phyloP scores from a whole-genome alignment of 1,140 invertebrate genomes.

The Aphaenogaster rudis region DNA sequence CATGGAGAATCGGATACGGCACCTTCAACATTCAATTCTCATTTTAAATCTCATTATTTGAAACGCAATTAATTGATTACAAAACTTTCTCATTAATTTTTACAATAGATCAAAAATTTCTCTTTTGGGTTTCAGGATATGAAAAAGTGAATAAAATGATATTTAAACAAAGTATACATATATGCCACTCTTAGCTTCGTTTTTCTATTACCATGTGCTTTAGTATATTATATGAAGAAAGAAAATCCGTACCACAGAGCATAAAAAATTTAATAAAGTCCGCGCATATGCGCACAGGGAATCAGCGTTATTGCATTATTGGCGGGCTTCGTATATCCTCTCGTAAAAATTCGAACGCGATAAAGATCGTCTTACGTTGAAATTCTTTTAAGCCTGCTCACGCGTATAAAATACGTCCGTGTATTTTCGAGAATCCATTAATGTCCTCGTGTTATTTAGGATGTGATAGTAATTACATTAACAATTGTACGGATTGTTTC shows the following conservation, averaged over 20 bases:
- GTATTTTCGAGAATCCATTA: background rate
- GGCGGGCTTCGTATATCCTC: background rate
- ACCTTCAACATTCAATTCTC: background rate
- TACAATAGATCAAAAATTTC: background rate
- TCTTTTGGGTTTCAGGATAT: background rate
- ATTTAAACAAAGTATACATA: background rate
- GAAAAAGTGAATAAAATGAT: background rate
- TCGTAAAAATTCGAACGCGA: background rate
- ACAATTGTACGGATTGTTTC: conserved; percentile 38
- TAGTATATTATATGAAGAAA: background rate
- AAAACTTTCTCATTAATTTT: background rate
- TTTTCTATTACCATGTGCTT: background rate
- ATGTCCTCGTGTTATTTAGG: background rate
- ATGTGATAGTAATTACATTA: background rate
- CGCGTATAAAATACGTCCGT: background rate
- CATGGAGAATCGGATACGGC: background rate
- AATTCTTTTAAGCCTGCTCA: background rate
- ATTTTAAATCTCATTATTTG: background rate
- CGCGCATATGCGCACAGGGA: background rate
- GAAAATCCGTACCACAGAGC: background rate
- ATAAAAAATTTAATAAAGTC: conserved; percentile 16
- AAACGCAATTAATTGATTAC: background rate
- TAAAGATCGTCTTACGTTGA: background rate
- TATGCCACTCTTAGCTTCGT: background rate
- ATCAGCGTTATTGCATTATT: background rate